phyloP scores from a whole-genome alignment of 35 echinoderm and acorn worm genomes.

The Hemicentrotus pulcherrimus region DNA sequence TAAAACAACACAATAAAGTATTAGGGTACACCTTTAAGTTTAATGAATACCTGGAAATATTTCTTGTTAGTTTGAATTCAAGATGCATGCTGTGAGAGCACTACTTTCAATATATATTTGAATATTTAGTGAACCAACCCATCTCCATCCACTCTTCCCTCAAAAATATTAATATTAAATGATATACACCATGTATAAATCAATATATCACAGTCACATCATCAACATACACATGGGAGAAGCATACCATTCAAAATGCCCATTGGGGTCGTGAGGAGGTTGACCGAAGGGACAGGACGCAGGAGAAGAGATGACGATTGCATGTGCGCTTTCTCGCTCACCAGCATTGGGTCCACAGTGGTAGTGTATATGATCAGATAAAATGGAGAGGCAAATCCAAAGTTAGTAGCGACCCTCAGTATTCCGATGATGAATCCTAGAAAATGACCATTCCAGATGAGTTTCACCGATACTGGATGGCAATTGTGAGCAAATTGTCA shows the following conservation, averaged over 20 bases:
- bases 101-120: no score
- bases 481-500: background rate
- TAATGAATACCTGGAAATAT: no score
- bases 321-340: slow-evolving; percentile 25
- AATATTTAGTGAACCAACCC: no score
- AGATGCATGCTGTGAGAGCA: no score
- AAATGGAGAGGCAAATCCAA: background rate
- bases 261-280: slow-evolving; percentile 14
- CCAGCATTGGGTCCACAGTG: background rate
- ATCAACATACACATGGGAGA: background rate
- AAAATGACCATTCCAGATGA: background rate
- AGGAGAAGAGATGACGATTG: slow-evolving; percentile 25
- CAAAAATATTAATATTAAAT: no score
- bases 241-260: slow-evolving; percentile 38
- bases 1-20: no score
- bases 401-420: background rate
- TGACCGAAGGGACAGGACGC: background rate
- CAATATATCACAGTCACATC: background rate
- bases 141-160: no score
- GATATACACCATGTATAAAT: no score
- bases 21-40: no score
- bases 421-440: background rate
- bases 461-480: background rate
- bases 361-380: background rate
- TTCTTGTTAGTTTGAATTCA: no score